Evolutionary conservation across 2,113 vertebrate species (phyloP).

Genomic region (Harpagus bidentatus): DNA sequence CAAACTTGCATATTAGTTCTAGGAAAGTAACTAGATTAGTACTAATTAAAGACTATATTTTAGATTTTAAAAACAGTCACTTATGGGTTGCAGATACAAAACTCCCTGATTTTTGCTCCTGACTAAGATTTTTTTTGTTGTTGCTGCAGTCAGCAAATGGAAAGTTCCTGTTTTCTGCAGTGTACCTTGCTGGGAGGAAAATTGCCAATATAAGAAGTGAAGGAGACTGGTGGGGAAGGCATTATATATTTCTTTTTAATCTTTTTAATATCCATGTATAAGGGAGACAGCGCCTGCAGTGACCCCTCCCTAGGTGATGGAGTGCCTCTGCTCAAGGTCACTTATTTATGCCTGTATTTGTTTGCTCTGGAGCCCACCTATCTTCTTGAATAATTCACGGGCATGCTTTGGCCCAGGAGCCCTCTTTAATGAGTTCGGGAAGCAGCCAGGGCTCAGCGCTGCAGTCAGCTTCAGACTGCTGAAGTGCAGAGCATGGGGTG

Average conservation of each 20-base stretch:
- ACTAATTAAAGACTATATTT: neutral
- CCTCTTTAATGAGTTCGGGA: neutral
- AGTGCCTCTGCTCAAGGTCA: neutral
- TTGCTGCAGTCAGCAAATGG: neutral
- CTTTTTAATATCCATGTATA: neutral
- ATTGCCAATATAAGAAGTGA: neutral
- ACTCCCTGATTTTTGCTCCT: neutral
- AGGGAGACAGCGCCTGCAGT: neutral
- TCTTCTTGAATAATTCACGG: neutral
- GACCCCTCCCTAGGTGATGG: neutral
- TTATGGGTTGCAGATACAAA: neutral
- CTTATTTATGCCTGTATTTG: neutral
- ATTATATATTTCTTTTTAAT: conserved; percentile 7
- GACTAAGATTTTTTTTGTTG: neutral
- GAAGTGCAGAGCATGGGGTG: neutral
- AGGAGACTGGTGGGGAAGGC: neutral
- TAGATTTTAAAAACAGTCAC: neutral
- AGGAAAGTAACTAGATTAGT: neutral
- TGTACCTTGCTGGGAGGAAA: neutral
- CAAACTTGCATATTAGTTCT: neutral
- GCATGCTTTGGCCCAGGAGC: neutral
- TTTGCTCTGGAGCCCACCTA: neutral
- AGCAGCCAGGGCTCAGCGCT: conserved; percentile 8
- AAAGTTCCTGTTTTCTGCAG: neutral
- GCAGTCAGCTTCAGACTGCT: neutral